Base-by-base conservation (phyloP, 2,888 invertebrate genomes). In the Polydrusus tereticollis region DNA sequence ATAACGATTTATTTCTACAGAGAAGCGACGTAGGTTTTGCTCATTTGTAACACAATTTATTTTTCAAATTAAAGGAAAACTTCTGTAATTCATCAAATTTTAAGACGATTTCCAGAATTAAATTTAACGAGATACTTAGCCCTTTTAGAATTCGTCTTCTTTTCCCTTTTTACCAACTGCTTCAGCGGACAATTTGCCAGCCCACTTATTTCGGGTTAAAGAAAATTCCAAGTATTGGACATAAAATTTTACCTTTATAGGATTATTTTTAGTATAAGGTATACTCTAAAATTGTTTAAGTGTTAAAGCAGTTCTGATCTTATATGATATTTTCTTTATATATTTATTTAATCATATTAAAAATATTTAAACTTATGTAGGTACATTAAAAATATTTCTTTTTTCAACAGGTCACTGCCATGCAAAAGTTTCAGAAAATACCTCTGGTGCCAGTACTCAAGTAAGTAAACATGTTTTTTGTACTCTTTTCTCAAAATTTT, bases 41-140 rank as follows among this genome's bases (percentile, higher is more conserved):
- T 20, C 45, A 10, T 45, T 4, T 45, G 45, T 4, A 45, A 45
- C 45, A 18, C 20, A 45, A 18, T 45, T 45, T 43, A 20, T 45
- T 4, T 20, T 20, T 45, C 20, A 45, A 45, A 20, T 45, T 43
- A 20, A 10, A 45, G 20, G 12, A 20, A 45, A 45, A 8, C 45
- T 45, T 45, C 45, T 45, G 45, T 45, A 45, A 45, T 45, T 20
- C 45, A 45, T 45, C 45, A 45, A 6, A 20, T 45, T 45, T 45
- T 45, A 45, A 45, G 45, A 20, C 45, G 45, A 45, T 45, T 20
- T 45, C 45, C 45, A 10, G 10, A 45, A 45, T 45, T 20, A 45
- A 20, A 45, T 45, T 45, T 45, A 45, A 45, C 20, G 45, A 45
- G 45, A 20, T 45, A 20, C 20, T 45, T 45, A 45, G 20, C 1